Conservation (phyloP, 2,888 invertebrate species). For the Chironomus tentans region DNA sequence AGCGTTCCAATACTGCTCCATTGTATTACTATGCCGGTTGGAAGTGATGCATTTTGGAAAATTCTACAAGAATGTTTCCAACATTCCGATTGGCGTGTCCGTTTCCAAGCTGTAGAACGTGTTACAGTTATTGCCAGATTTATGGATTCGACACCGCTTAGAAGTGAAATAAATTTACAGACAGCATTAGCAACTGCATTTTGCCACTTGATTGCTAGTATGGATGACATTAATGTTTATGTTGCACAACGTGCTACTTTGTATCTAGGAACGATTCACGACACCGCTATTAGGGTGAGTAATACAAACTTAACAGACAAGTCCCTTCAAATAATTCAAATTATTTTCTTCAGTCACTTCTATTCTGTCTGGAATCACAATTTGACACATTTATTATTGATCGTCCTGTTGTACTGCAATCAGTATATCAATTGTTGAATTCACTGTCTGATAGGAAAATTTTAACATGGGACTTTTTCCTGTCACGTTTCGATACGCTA, state of each 20-base stretch:
- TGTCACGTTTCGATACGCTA: conserved; percentile 89
- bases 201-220: conserved; percentile 89
- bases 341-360: conserved; percentile 57
- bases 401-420: conserved; percentile 91
- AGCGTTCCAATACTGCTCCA: conserved; percentile 88
- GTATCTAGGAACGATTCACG: conserved; percentile 88
- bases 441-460: conserved; percentile 83
- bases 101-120: conserved; percentile 92
- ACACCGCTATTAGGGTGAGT: conserved; percentile 60
- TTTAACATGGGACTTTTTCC: conserved; percentile 95
- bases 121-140: conserved; percentile 88
- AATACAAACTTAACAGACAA: conserved; percentile 41
- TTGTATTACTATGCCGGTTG: conserved; percentile 87
- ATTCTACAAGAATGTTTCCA: conserved; percentile 94
- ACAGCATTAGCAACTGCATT: conserved; percentile 93
- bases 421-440: conserved; percentile 88
- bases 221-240: conserved; percentile 91
- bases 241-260: conserved; percentile 90
- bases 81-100: conserved; percentile 72
- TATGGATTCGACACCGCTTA: conserved; percentile 81
- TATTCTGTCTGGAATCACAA: conserved; percentile 93
- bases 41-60: conserved; percentile 92
- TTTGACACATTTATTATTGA: conserved; percentile 96
- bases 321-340: conserved; percentile 28
- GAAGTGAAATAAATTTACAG: conserved; percentile 74